Conservation (phyloP, 2,888 invertebrate species). For the Phalera bucephala region DNA sequence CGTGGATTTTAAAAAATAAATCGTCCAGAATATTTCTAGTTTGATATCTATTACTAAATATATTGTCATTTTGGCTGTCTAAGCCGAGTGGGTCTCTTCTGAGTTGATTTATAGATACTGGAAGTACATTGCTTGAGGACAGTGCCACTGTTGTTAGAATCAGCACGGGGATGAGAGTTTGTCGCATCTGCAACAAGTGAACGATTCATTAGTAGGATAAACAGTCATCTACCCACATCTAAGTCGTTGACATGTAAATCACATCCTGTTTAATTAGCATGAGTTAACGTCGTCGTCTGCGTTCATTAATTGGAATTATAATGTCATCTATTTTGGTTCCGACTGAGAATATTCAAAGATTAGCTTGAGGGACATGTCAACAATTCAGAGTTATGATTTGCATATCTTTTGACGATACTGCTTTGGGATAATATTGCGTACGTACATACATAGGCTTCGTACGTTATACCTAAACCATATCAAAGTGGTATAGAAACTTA, state of each 20-base stretch:
- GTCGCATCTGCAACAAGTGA: conserved; percentile 69
- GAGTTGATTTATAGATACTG: conserved; percentile 49
- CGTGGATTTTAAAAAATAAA: conserved; percentile 49
- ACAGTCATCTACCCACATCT: too few species aligned
- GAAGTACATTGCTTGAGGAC: conserved; percentile 68
- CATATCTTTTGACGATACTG: conserved; percentile 24
- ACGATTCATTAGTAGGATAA: conserved; percentile 3
- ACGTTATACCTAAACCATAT: too few species aligned
- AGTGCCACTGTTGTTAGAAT: conserved; percentile 62
- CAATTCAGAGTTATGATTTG: conserved; percentile 26
- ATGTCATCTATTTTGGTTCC: conserved; percentile 29
- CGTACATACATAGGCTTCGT: too few species aligned
- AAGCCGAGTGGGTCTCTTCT: conserved; percentile 42
- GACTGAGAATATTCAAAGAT: conserved; percentile 31
- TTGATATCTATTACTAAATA: conserved; percentile 54
- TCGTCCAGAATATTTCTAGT: conserved; percentile 49
- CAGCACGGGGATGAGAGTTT: conserved; percentile 54
- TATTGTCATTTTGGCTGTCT: conserved; percentile 64
- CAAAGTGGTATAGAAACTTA: too few species aligned
- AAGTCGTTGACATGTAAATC: too few species aligned
- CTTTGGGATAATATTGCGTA: too few species aligned
- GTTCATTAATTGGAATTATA: conserved; percentile 34
- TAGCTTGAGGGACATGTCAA: conserved; percentile 8
- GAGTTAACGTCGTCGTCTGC: conserved; percentile 9
- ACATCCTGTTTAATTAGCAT: conserved; percentile 8